These are phyloP conservation scores for Luehdorfia chinensis DNA, from an alignment of 1,140 invertebrate species.

Conservation along the genomic window DNA sequence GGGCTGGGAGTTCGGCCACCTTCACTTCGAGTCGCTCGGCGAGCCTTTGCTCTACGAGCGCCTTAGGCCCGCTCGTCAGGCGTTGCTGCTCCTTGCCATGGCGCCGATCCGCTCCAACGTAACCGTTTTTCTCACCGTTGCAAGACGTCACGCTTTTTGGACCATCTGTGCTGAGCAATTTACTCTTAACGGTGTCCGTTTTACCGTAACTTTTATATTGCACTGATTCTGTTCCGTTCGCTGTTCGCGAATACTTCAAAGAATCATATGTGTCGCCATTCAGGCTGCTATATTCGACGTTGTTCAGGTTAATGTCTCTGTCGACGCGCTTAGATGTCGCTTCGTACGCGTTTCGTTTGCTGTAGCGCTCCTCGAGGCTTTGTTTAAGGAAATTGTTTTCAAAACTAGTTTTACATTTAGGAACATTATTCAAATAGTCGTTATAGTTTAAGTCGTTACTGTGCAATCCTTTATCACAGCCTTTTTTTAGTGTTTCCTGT, in stretches of 20 bases:
- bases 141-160: slow-evolving; percentile 68
- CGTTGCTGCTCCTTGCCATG: slow-evolving; percentile 51
- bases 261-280: slow-evolving; percentile 67
- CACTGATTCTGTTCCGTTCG: slow-evolving; percentile 69
- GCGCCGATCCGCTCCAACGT: slow-evolving; percentile 44
- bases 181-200: slow-evolving; percentile 66
- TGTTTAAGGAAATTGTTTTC: slow-evolving; percentile 72
- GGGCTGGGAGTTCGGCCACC: slow-evolving; percentile 79
- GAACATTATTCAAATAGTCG: slow-evolving; percentile 72
- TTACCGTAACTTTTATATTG: slow-evolving; percentile 71
- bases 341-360: slow-evolving; percentile 65
- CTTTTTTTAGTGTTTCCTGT: slow-evolving; percentile 68
- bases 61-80: slow-evolving; percentile 61
- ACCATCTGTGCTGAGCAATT: slow-evolving; percentile 67
- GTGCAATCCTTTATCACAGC: slow-evolving; percentile 73
- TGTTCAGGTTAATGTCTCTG: slow-evolving; percentile 62
- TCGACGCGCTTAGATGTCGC: slow-evolving; percentile 54
- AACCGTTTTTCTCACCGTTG: slow-evolving; percentile 62
- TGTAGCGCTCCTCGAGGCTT: slow-evolving; percentile 61
- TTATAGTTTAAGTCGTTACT: slow-evolving; percentile 64
- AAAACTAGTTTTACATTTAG: slow-evolving; percentile 74
- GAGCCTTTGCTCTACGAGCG: slow-evolving; percentile 61
- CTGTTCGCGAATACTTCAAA: slow-evolving; percentile 70
- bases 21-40: slow-evolving; percentile 66
- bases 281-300: slow-evolving; percentile 60